Percentiles rank a stretch among this genome's conserved stretches.
These are phyloP conservation scores for Lepidocolaptes lacrymiger DNA, from an alignment of 2,797 vertebrate species.

Conservation along the genomic window DNA sequence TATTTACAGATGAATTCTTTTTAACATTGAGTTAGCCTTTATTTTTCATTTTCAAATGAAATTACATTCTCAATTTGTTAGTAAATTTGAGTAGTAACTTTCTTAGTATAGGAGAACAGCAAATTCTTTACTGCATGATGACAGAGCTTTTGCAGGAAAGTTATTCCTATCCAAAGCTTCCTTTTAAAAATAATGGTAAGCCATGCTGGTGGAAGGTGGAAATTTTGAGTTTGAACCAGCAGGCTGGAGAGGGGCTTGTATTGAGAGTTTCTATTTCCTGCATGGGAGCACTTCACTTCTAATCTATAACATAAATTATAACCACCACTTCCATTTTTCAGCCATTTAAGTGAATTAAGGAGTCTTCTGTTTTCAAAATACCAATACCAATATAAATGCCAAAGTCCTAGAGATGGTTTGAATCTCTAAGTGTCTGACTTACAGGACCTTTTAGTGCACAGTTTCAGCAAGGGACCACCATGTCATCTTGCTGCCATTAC, in stretches of 20 bases:
- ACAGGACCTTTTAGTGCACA: not conserved
- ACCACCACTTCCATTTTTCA: not conserved
- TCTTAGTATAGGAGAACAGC: not conserved
- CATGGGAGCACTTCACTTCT: not conserved
- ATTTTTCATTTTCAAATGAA: conserved; percentile 58
- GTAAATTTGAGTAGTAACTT: conserved; percentile 28
- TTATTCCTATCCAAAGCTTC: not conserved
- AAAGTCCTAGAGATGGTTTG: not conserved
- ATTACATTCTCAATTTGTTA: conserved; percentile 51
- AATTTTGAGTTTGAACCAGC: not conserved
- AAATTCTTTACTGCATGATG: not conserved
- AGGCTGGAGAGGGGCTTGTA: not conserved
- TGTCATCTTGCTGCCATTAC: not conserved
- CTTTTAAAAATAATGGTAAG: not conserved
- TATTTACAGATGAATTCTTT: conserved; percentile 52
- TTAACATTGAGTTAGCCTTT: conserved; percentile 24
- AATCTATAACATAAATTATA: not conserved
- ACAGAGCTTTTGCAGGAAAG: not conserved
- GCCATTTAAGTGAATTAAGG: not conserved
- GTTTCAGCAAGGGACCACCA: not conserved
- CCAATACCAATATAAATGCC: not conserved
- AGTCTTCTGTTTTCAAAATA: not conserved
- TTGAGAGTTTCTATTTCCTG: not conserved
- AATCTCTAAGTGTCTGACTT: not conserved
- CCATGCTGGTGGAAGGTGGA: not conserved